These are phyloP conservation scores for Echeneis naucrates DNA, from an alignment of 2,797 vertebrate genomes.

Conservation along the genomic window DNA sequence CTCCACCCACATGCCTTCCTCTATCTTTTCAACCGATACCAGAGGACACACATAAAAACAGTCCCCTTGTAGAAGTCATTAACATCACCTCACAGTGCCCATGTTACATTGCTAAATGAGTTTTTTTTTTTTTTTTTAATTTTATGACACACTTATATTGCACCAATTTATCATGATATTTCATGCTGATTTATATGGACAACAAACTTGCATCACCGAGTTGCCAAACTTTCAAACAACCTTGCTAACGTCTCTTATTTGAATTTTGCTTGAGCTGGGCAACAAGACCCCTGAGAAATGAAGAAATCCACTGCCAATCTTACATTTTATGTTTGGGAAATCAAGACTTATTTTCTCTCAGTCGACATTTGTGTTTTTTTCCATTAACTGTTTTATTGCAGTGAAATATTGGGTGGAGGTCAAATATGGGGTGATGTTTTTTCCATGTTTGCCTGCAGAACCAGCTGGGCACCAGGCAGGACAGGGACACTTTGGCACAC, in stretches of 20 bases:
- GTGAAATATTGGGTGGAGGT: constrained; percentile 24
- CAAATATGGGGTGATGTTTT: constrained; percentile 60
- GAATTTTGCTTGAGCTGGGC: constrained; percentile 42
- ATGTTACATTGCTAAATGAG: background rate
- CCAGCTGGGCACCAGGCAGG: constrained; percentile 43
- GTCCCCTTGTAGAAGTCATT: background rate
- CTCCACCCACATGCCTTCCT: background rate
- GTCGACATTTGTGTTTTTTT: constrained; percentile 24
- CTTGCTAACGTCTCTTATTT: constrained; percentile 2
- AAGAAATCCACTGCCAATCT: constrained; percentile 18
- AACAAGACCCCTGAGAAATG: constrained; percentile 1
- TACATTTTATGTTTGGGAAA: constrained; percentile 44
- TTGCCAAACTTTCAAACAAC: constrained; percentile 10
- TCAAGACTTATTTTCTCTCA: constrained; percentile 41
- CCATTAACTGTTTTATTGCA: constrained; percentile 48
- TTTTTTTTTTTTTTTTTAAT: background rate
- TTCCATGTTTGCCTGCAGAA: constrained; percentile 72
- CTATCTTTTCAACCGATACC: background rate
- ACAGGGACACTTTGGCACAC: constrained; percentile 61
- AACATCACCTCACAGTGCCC: background rate
- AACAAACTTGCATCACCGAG: background rate
- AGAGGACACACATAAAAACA: background rate
- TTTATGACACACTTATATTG: background rate
- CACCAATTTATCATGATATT: background rate
- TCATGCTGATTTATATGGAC: constrained; percentile 12